These are phyloP conservation scores for Resseliella maxima DNA, from an alignment of 2,888 invertebrate genomes.

Conservation along the genomic window DNA sequence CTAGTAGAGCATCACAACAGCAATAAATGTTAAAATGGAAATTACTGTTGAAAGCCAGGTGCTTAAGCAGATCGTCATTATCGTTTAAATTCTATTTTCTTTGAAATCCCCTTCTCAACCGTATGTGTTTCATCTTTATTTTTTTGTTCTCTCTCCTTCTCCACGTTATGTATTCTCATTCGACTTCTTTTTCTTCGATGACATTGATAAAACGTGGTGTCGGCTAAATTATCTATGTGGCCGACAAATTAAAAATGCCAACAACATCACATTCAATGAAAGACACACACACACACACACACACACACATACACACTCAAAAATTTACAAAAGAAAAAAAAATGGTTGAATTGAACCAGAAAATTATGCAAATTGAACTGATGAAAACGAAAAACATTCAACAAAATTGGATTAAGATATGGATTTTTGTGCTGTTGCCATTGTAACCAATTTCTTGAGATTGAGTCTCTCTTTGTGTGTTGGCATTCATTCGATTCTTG, in stretches of 20 bases:
- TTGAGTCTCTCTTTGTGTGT: background rate
- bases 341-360: background rate
- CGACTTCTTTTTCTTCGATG: background rate
- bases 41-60: conserved; percentile 39
- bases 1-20: background rate
- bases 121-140: background rate
- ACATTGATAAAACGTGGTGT: conserved; percentile 35
- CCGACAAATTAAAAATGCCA: background rate
- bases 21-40: conserved; percentile 13
- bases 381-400: conserved; percentile 21
- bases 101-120: background rate
- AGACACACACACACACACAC: too few relatives aligned
- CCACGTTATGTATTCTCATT: background rate
- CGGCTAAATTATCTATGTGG: conserved; percentile 27
- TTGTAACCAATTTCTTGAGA: background rate
- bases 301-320: too few relatives aligned
- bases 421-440: background rate
- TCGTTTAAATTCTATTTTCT: conserved; percentile 31
- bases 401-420: conserved; percentile 9
- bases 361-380: conserved; percentile 28
- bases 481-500: background rate
- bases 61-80: conserved; percentile 5
- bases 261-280: background rate
- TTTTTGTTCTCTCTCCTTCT: background rate
- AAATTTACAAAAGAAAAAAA: background rate